Evolutionary conservation across 2,797 vertebrate genomes (phyloP).

Genomic region (Xenops minutus): DNA sequence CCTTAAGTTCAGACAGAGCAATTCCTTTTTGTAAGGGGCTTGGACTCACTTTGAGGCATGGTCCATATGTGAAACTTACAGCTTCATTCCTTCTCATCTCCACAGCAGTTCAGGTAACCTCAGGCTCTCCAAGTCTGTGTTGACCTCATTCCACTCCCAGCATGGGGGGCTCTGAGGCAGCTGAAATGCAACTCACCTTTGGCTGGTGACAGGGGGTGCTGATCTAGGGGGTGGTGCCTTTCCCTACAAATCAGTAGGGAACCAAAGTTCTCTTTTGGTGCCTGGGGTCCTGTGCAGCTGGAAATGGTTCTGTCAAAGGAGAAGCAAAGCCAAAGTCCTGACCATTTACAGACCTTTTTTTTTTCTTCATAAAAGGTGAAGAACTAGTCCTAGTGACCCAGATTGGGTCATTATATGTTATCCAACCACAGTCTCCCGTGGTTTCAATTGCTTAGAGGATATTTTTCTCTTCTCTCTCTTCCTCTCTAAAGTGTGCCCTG

Average conservation of each 20-base stretch:
- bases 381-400: constrained; percentile 9
- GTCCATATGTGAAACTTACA: constrained; percentile 90
- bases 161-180: background rate
- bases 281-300: background rate
- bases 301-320: background rate
- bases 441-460: constrained; percentile 20
- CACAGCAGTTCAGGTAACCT: constrained; percentile 91
- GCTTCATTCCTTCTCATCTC: constrained; percentile 94
- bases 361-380: background rate
- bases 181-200: constrained; percentile 29
- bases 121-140: background rate
- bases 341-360: background rate
- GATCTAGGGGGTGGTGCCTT: constrained; percentile 36
- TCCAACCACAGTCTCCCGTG: background rate
- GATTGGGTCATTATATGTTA: constrained; percentile 10
- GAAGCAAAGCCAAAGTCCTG: background rate
- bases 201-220: background rate
- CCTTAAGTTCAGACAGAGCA: constrained; percentile 79
- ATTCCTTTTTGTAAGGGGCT: constrained; percentile 88
- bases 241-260: background rate
- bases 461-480: constrained; percentile 21
- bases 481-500: background rate
- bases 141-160: constrained; percentile 14
- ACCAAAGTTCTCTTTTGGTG: background rate
- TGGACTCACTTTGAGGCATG: constrained; percentile 85